Conservation (phyloP, 2,113 vertebrate species). For the Ptychochromis oligacanthus region DNA sequence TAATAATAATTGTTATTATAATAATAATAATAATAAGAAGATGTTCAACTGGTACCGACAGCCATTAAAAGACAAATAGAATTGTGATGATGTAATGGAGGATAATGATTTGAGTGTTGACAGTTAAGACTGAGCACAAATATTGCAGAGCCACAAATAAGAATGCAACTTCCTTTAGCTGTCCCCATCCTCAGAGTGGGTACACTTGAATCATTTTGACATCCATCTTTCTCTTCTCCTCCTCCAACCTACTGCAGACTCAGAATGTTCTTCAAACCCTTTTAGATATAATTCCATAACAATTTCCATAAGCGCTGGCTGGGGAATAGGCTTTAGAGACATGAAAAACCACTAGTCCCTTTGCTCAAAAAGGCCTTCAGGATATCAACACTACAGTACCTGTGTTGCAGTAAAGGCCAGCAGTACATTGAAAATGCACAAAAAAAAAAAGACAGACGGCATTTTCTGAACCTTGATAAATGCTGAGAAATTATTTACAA, state of each 20-base stretch:
- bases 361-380: constrained; percentile 53
- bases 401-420: neutral
- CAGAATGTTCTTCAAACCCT: constrained; percentile 63
- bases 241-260: constrained; percentile 62
- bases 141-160: constrained; percentile 26
- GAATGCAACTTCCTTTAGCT: constrained; percentile 29
- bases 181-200: constrained; percentile 43
- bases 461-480: neutral
- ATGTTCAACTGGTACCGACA: neutral
- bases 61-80: neutral
- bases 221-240: constrained; percentile 64
- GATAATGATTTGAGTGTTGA: neutral
- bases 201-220: constrained; percentile 74
- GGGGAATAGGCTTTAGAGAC: constrained; percentile 67
- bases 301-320: constrained; percentile 72
- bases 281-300: constrained; percentile 74
- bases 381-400: neutral
- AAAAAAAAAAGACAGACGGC: too few species aligned
- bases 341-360: constrained; percentile 62
- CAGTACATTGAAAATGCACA: neutral
- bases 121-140: constrained; percentile 13
- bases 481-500: neutral
- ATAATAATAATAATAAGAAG: neutral
- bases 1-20: fast-evolving
- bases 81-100: neutral